A percentile compares a stretch with the other conserved stretches of the same genome.
phyloP scores from a whole-genome alignment of 2,113 vertebrate genomes.

The Prolemur simus region DNA sequence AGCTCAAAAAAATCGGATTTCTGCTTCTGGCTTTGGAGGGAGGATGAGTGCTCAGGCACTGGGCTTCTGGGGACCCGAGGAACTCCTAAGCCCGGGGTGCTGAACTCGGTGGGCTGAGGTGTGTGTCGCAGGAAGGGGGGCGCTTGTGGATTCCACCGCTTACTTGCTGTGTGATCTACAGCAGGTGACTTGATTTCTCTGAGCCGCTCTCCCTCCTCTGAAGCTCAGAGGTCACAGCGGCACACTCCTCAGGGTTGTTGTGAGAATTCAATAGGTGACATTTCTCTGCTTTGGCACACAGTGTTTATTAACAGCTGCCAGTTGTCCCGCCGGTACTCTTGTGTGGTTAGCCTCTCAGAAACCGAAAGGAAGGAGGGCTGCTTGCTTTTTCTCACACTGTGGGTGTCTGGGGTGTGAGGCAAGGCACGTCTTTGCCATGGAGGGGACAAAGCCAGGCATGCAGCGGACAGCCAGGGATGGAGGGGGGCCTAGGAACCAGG shows the following conservation, averaged over 20 bases:
- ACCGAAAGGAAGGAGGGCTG: neutral
- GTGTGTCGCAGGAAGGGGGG: neutral
- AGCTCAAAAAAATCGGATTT: neutral
- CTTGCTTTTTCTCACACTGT: neutral
- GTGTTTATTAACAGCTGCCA: neutral
- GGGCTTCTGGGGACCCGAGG: neutral
- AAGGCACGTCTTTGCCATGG: neutral
- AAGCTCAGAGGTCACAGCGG: neutral
- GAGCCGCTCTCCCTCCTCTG: neutral
- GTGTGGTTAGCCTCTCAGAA: neutral
- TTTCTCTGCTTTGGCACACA: neutral
- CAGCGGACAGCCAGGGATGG: neutral
- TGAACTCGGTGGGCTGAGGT: rapidly evolving
- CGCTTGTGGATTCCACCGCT: neutral
- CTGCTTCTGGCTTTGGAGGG: neutral
- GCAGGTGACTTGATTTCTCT: neutral
- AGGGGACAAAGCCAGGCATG: neutral
- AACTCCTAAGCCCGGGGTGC: neutral
- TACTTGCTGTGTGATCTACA: neutral
- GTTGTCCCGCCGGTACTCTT: neutral
- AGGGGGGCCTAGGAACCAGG: neutral
- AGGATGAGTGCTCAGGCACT: neutral
- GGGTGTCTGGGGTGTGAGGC: neutral
- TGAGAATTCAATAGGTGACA: neutral
- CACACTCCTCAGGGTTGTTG: rapidly evolving